Base-by-base conservation (phyloP, 2,113 vertebrate species). In the Hippoglossus stenolepis region DNA sequence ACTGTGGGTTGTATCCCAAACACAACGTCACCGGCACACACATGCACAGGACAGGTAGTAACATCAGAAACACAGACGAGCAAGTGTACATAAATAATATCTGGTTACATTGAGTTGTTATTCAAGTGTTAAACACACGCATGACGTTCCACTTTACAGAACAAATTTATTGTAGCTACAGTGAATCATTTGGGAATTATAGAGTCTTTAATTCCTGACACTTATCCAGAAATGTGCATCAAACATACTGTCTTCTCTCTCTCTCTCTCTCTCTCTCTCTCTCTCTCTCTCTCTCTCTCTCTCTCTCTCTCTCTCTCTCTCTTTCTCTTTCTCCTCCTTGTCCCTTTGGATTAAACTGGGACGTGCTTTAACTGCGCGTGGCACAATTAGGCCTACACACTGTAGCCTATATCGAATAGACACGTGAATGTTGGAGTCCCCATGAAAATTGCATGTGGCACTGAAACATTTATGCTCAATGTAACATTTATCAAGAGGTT, bases 391-490 rank as follows among this genome's bases (percentile, higher is more conserved):
- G 75, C 68, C 80, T 28, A 79, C 80, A 72, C 54, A 70, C 81
- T 69, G 73, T 72, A 18, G 58, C 23, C 23, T 31, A 79, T 82
- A 79, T 73, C 66, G 65, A 86, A 85, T 72, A 88, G 77, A 88
- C 79, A 83, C 28, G n/a, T 80, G 67, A 58, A 89, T 76, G 69
- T 80, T 86, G 85, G 82, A 53, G 43, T 58, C 75, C 23, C 57
- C 85, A 93, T 93, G 74, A 92, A 93, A 93, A 51, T 87, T 93
- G 88, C 86, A 94, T 91, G 77, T 65, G 66, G 68, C 75, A 45
- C 73, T 94, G 64, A 93, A 94, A 91, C 87, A 93, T 93, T 90
- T 23, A 95, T 93, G 79, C 54, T 65, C 49, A 43, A 85, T 92
- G 83, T 91, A 93, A 91, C 79, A 94, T 92, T 93, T 83, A 91